Evolutionary conservation across 64 coral and sea anemone genomes (phyloP).

Genomic region (Catalaphyllia jardinei): DNA sequence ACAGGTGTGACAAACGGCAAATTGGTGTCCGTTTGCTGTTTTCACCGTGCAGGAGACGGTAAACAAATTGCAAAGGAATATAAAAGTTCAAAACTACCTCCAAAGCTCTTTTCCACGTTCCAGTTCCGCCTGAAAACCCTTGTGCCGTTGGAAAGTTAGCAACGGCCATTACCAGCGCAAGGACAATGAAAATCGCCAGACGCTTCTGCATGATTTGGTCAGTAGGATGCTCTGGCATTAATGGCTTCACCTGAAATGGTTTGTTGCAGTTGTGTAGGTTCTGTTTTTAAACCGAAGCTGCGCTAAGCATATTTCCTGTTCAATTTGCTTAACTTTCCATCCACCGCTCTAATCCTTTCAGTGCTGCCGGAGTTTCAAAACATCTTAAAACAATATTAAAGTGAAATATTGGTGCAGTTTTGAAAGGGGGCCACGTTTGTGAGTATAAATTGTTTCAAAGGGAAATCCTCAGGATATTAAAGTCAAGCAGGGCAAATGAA

Average conservation of each 20-base stretch:
- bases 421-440: no score
- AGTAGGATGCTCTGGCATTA: background rate
- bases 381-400: no score
- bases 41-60: no score
- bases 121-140: background rate
- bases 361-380: no score
- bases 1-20: no score
- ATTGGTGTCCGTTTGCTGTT: no score
- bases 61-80: background rate
- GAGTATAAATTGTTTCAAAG: no score
- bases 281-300: background rate
- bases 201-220: background rate
- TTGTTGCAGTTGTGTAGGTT: background rate
- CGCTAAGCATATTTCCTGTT: background rate
- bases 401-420: no score
- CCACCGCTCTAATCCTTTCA: no score
- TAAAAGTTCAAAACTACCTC: background rate
- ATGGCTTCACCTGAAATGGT: background rate
- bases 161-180: background rate
- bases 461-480: no score
- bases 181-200: background rate
- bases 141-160: background rate
- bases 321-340: no score
- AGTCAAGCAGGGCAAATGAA: no score
- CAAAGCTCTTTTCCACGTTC: background rate